A percentile compares a stretch with the other conserved stretches of the same genome.
These are phyloP conservation scores for Acrocephalus kingi DNA, from an alignment of 2,113 vertebrate species.

Conservation along the genomic window DNA sequence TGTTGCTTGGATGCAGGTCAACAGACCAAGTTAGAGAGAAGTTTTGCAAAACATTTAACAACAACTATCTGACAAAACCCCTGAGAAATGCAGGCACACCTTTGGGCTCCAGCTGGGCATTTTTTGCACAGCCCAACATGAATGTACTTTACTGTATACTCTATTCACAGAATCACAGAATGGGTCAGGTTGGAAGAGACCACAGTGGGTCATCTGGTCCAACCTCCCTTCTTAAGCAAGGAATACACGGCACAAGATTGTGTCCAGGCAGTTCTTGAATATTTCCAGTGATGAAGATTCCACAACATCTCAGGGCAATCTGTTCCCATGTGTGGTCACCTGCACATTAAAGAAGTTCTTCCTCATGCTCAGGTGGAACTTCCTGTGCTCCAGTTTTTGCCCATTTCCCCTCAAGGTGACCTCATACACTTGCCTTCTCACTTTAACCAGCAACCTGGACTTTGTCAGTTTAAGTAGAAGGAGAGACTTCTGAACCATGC, in stretches of 20 bases:
- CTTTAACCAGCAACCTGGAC: not conserved
- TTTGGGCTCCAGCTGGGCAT: not conserved
- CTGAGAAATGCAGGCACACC: fast-evolving
- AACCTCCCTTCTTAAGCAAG: not conserved
- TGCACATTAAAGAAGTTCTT: not conserved
- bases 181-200: not conserved
- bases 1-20: not conserved
- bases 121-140: not conserved
- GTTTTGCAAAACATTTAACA: not conserved
- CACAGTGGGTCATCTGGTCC: not conserved
- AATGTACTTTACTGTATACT: not conserved
- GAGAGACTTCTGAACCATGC: fast-evolving
- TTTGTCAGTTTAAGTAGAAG: not conserved
- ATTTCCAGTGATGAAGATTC: not conserved
- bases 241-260: not conserved
- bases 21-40: not conserved
- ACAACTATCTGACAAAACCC: fast-evolving
- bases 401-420: fast-evolving
- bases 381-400: not conserved
- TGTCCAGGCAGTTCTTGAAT: not conserved
- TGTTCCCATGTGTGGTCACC: fast-evolving
- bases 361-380: not conserved
- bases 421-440: not conserved
- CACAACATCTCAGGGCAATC: not conserved
- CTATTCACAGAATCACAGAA: not conserved